These are phyloP conservation scores for Glareola pratincola DNA, from an alignment of 2,113 vertebrate genomes.

Conservation along the genomic window DNA sequence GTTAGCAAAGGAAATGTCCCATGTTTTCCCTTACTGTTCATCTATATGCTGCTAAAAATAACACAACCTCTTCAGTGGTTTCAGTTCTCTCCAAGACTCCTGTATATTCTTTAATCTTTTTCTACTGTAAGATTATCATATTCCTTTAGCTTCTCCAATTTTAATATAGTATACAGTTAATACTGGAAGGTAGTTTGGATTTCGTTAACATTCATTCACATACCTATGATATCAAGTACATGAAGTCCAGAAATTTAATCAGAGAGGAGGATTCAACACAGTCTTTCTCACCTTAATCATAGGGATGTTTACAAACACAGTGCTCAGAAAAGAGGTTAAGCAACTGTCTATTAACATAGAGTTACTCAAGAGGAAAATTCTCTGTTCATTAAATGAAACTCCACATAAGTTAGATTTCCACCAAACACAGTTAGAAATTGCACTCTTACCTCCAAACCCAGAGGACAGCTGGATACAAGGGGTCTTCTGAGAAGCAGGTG, in stretches of 20 bases:
- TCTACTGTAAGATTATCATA: neutral
- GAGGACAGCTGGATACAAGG: neutral
- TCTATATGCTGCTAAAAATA: neutral
- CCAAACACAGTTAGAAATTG: neutral
- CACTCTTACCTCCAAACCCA: neutral
- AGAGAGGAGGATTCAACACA: neutral
- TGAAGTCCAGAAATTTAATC: neutral
- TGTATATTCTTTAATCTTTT: neutral
- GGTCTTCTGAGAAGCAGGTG: neutral
- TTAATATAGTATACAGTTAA: too few relatives aligned
- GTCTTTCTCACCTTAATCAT: neutral
- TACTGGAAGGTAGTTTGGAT: neutral
- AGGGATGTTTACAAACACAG: neutral
- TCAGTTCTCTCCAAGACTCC: neutral
- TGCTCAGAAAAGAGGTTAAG: neutral
- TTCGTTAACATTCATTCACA: neutral
- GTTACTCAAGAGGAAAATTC: neutral
- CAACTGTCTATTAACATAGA: neutral
- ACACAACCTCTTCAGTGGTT: neutral
- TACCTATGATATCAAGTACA: neutral
- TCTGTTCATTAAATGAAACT: neutral
- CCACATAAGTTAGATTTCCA: rapidly evolving
- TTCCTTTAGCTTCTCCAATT: neutral
- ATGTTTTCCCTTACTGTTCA: neutral
- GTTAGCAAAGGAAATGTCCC: neutral